phyloP scores from a whole-genome alignment of 2,888 invertebrate species.

The Smittia sp. region DNA sequence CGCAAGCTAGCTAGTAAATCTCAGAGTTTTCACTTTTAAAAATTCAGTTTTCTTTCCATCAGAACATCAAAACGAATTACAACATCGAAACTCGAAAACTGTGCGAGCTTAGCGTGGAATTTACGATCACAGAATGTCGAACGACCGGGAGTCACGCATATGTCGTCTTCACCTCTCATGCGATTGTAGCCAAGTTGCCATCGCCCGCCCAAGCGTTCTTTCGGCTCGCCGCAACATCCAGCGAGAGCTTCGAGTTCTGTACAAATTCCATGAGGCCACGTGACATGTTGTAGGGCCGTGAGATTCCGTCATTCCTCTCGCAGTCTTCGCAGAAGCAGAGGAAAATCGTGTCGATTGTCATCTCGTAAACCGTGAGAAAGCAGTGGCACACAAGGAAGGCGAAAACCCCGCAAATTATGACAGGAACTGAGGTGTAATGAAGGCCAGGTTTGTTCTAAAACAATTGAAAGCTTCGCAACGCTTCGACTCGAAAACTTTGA shows the following conservation, averaged over 20 bases:
- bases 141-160: too few relatives aligned
- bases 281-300: constrained; percentile 64
- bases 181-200: background rate
- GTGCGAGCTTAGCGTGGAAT: too few relatives aligned
- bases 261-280: constrained; percentile 65
- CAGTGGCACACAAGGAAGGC: constrained; percentile 68
- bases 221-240: constrained; percentile 46
- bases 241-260: constrained; percentile 52
- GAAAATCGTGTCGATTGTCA: constrained; percentile 68
- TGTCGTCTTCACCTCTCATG: background rate
- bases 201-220: constrained; percentile 42
- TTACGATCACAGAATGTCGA: too few relatives aligned
- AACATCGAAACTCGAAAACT: too few relatives aligned
- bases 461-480: constrained; percentile 40
- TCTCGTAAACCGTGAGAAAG: constrained; percentile 72
- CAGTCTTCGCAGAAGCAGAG: constrained; percentile 69
- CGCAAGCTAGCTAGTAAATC: too few relatives aligned
- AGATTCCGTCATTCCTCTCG: constrained; percentile 62
- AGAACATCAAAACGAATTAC: too few relatives aligned
- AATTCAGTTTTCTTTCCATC: too few relatives aligned
- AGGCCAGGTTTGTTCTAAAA: constrained; percentile 58
- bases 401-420: constrained; percentile 62
- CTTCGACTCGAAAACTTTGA: constrained; percentile 1
- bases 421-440: constrained; percentile 62
- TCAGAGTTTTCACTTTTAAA: too few relatives aligned